Conservation (phyloP, 2,113 vertebrate species). For the Penelope pileata region DNA sequence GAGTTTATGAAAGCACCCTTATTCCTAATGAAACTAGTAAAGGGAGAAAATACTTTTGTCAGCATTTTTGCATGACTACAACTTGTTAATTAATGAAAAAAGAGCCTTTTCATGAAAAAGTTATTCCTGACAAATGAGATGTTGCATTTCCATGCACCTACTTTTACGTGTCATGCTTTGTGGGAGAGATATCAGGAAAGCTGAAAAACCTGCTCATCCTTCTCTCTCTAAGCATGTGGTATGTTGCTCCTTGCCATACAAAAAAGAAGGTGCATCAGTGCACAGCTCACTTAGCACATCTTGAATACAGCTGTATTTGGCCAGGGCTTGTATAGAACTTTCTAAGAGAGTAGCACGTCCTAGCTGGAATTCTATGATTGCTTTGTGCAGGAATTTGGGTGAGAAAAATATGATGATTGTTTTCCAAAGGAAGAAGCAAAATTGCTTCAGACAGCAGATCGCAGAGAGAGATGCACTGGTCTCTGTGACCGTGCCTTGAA, state of each 20-base stretch:
- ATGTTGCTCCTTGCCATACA: not conserved
- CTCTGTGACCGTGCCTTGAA: too few relatives aligned
- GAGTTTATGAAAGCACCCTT: not conserved
- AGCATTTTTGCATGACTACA: not conserved
- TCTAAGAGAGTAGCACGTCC: not conserved
- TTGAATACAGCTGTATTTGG: not conserved
- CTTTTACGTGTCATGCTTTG: not conserved
- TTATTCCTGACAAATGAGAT: not conserved
- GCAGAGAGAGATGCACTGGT: too few relatives aligned
- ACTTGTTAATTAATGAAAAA: not conserved
- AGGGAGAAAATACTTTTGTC: not conserved
- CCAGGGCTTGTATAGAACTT: not conserved
- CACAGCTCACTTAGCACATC: not conserved
- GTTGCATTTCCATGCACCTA: not conserved
- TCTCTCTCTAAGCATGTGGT: not conserved
- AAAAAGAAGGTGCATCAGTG: not conserved
- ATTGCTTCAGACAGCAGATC: too few relatives aligned
- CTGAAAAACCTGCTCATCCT: not conserved
- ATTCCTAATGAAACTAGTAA: not conserved
- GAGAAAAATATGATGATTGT: not conserved
- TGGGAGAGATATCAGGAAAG: not conserved
- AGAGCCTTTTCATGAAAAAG: not conserved
- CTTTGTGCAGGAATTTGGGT: not conserved
- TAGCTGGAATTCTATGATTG: slow-evolving; percentile 3
- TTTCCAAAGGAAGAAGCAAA: too few relatives aligned